Conservation (phyloP, 2,797 vertebrate genomes). For the Adelosebastes latens region DNA sequence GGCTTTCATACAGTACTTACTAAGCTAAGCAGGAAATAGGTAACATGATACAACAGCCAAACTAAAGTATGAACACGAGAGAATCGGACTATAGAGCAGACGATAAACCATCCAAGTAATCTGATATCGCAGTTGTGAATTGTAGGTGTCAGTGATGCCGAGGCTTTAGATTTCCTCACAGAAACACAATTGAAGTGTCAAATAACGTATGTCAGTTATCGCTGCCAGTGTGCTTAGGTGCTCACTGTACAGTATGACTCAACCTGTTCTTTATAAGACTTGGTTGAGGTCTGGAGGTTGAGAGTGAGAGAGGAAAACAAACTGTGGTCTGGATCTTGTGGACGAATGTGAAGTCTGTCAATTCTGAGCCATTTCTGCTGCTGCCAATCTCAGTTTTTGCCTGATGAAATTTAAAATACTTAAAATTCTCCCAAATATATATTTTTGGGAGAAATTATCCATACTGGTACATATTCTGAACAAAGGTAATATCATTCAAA, state of each 20-base stretch:
- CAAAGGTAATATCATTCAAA: conserved; percentile 40
- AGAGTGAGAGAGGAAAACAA: conserved; percentile 32
- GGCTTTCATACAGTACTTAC: not conserved
- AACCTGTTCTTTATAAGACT: not conserved
- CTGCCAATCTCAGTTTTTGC: conserved; percentile 61
- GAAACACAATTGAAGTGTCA: not conserved
- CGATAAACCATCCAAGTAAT: not conserved
- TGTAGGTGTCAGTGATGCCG: conserved; percentile 7
- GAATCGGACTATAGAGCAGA: not conserved
- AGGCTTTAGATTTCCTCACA: conserved; percentile 6
- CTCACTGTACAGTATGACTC: not conserved
- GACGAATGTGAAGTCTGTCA: conserved; percentile 70
- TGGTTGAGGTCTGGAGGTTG: conserved; percentile 7
- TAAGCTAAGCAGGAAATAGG: not conserved
- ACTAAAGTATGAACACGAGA: not conserved
- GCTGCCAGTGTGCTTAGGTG: conserved; percentile 12
- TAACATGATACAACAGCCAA: not conserved
- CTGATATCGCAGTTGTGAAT: not conserved
- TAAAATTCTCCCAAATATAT: conserved; percentile 25
- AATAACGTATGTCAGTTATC: not conserved
- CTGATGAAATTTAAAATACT: conserved; percentile 54
- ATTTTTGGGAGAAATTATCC: conserved; percentile 23
- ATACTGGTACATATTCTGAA: conserved; percentile 31
- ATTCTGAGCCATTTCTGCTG: conserved; percentile 71
- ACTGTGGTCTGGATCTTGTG: conserved; percentile 19